Conservation (phyloP, 2,797 vertebrate genomes). For the Otolemur crassicaudatus region DNA sequence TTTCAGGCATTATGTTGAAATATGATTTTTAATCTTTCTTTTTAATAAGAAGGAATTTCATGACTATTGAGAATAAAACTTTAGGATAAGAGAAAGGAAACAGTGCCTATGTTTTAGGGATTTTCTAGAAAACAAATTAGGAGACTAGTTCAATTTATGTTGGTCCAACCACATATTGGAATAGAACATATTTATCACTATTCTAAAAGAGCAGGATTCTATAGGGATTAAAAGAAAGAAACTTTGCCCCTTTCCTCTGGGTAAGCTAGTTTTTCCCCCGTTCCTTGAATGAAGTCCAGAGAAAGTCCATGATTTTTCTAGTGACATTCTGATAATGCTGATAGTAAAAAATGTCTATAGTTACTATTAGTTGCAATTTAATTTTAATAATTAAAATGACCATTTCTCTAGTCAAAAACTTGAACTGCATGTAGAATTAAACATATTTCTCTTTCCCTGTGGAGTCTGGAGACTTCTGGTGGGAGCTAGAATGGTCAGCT, state of each 20-base stretch:
- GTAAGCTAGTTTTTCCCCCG: neutral
- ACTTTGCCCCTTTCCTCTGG: neutral
- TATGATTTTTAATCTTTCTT: neutral
- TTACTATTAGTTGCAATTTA: neutral
- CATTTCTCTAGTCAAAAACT: neutral
- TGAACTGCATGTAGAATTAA: neutral
- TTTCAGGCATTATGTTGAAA: conserved; percentile 18
- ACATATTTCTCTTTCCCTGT: neutral
- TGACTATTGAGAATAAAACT: neutral
- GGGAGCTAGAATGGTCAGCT: neutral
- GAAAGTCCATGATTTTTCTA: neutral
- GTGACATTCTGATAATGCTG: conserved; percentile 34
- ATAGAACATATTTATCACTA: neutral
- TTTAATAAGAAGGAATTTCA: neutral
- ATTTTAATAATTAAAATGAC: conserved; percentile 37
- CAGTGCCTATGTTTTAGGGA: neutral
- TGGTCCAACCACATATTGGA: neutral
- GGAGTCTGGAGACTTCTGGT: neutral
- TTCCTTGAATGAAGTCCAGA: conserved; percentile 2
- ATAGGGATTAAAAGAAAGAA: neutral
- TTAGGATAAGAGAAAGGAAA: conserved; percentile 52
- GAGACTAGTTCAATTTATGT: neutral
- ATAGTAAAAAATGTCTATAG: conserved; percentile 1
- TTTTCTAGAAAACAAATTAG: conserved; percentile 44
- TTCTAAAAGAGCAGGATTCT: neutral